Conservation (phyloP, 92 coral and sea anemone genomes). For the Porites evermanni region DNA sequence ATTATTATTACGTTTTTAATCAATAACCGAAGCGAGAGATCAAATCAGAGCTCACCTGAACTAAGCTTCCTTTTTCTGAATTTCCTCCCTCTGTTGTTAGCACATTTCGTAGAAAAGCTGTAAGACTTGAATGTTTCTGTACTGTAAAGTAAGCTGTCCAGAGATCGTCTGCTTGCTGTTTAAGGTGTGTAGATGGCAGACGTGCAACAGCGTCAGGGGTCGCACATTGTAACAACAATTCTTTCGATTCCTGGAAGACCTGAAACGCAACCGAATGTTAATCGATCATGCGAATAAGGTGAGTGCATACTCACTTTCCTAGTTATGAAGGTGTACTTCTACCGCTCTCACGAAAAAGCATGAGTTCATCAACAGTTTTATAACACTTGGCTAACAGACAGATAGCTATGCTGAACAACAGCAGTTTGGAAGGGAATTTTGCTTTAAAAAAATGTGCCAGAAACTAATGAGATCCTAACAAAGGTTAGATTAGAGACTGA, state of each 20-base stretch:
- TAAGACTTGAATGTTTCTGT: constrained; percentile 86
- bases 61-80: constrained; percentile 59
- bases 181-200: constrained; percentile 70
- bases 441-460: too few relatives aligned
- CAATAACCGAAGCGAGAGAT: too few relatives aligned
- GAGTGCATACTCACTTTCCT: too few relatives aligned
- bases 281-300: not conserved
- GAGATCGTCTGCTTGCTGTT: constrained; percentile 61
- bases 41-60: constrained; percentile 62
- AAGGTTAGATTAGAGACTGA: too few relatives aligned
- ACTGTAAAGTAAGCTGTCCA: constrained; percentile 74
- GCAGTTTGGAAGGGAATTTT: too few relatives aligned
- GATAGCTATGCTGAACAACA: too few relatives aligned
- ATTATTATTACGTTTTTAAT: too few relatives aligned
- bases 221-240: constrained; percentile 79
- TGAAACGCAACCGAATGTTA: constrained; percentile 2
- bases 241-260: constrained; percentile 70
- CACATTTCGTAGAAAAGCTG: constrained; percentile 63
- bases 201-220: constrained; percentile 94
- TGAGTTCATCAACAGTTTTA: too few relatives aligned
- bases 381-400: too few relatives aligned
- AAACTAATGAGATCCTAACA: too few relatives aligned
- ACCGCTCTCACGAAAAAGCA: too few relatives aligned
- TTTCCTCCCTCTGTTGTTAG: constrained; percentile 35
- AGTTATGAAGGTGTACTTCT: too few relatives aligned